Evolutionary conservation across 2,888 invertebrate genomes (phyloP).

Genomic region (Andricus curvator): DNA sequence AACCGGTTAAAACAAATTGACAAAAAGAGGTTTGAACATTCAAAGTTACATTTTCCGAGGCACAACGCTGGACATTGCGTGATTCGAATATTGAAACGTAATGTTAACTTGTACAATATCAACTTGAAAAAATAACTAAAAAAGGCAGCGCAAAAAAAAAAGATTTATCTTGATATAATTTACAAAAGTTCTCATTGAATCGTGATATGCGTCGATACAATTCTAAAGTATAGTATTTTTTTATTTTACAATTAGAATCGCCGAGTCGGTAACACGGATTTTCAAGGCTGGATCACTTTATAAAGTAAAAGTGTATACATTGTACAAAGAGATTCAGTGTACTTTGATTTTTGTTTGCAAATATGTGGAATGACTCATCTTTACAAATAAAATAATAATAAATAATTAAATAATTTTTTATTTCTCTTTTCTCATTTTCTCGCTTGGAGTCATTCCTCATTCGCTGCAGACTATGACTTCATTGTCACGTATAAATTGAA

Average conservation of each 20-base stretch:
- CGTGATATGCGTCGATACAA: conserved; percentile 35
- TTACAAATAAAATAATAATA: conserved; percentile 13
- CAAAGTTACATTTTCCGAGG: conserved; percentile 28
- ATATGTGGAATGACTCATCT: conserved; percentile 3
- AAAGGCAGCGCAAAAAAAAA: neutral
- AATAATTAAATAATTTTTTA: neutral
- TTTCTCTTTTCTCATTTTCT: neutral
- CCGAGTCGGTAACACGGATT: neutral
- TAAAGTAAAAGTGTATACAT: neutral
- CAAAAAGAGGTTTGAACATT: conserved; percentile 7
- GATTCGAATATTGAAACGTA: neutral
- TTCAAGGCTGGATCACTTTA: neutral
- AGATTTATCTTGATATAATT: neutral
- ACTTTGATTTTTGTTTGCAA: neutral
- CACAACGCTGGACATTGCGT: conserved; percentile 38
- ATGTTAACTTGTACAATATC: neutral
- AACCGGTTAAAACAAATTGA: neutral
- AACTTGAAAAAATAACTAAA: neutral
- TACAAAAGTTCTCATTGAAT: conserved; percentile 17
- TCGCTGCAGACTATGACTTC: neutral
- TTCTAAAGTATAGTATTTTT: conserved; percentile 17
- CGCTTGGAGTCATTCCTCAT: neutral
- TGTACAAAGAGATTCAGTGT: neutral
- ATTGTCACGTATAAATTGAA: conserved; percentile 7
- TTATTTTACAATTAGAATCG: conserved; percentile 10